phyloP scores from a whole-genome alignment of 2,888 invertebrate species.

The Nomada lathburiana region DNA sequence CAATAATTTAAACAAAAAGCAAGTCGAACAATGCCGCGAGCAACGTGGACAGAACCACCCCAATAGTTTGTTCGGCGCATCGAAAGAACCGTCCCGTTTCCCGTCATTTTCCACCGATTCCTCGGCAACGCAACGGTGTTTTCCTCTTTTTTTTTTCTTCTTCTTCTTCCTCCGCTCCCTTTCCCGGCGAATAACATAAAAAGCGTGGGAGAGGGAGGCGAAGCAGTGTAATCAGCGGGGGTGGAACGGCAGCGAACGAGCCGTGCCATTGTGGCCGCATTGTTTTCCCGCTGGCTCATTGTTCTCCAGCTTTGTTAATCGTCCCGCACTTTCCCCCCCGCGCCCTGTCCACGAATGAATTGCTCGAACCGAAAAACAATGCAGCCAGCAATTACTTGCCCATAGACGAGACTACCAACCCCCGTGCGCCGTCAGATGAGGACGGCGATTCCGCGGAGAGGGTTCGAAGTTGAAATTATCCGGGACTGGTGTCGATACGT shows the following conservation, averaged over 20 bases:
- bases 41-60: neutral
- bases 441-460: slow-evolving; percentile 20
- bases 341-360: slow-evolving; percentile 44
- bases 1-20: neutral
- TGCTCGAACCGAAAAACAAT: slow-evolving; percentile 74
- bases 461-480: slow-evolving; percentile 13
- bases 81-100: no score
- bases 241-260: slow-evolving; percentile 72
- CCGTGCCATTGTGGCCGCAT: slow-evolving; percentile 75
- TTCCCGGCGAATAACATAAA: slow-evolving; percentile 10
- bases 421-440: neutral
- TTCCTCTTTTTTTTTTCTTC: slow-evolving; percentile 15
- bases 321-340: slow-evolving; percentile 54
- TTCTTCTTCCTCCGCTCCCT: neutral
- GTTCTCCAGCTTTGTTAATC: slow-evolving; percentile 81
- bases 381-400: slow-evolving; percentile 76
- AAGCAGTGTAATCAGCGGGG: slow-evolving; percentile 77
- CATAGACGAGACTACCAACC: slow-evolving; percentile 44
- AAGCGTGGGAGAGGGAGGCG: slow-evolving; percentile 1
- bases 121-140: slow-evolving; percentile 7
- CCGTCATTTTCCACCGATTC: slow-evolving; percentile 9
- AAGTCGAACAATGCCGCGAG: neutral
- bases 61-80: neutral
- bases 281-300: slow-evolving; percentile 76
- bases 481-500: slow-evolving; percentile 9